Percentiles rank a stretch among this genome's conserved stretches.
Evolutionary conservation across 2,888 invertebrate species (phyloP).

Genomic region (Nomada hirtipes): DNA sequence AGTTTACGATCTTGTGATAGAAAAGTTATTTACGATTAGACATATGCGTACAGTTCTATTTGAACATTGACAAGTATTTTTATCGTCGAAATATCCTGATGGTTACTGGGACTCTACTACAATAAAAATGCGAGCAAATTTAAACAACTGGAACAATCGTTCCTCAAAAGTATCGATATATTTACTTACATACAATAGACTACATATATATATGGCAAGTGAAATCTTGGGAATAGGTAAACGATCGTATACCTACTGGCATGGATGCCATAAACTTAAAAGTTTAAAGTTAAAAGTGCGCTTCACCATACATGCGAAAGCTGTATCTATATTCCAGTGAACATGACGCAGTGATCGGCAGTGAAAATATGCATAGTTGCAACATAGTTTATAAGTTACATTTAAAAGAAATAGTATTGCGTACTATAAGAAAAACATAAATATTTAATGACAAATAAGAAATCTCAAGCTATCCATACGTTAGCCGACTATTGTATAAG

Average conservation of each 20-base stretch:
- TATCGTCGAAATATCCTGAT: background rate
- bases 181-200: background rate
- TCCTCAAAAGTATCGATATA: background rate
- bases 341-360: constrained; percentile 8
- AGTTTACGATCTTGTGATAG: background rate
- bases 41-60: too few relatives aligned
- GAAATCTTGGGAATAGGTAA: too few relatives aligned
- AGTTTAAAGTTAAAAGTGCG: background rate
- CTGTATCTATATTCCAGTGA: constrained; percentile 10
- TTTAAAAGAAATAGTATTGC: constrained; percentile 8
- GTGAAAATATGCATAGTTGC: constrained; percentile 18
- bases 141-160: background rate
- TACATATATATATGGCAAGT: background rate
- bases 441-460: constrained; percentile 61
- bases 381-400: constrained; percentile 33
- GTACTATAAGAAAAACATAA: constrained; percentile 35
- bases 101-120: background rate
- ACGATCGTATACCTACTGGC: background rate
- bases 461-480: constrained; percentile 71
- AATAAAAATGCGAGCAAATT: background rate
- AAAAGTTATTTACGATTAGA: too few relatives aligned
- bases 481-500: constrained; percentile 66
- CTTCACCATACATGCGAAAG: constrained; percentile 4
- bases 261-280: background rate
- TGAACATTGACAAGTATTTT: too few relatives aligned